Conservation (phyloP, 2,888 invertebrate species). For the Himalopsyche kuldschensis region DNA sequence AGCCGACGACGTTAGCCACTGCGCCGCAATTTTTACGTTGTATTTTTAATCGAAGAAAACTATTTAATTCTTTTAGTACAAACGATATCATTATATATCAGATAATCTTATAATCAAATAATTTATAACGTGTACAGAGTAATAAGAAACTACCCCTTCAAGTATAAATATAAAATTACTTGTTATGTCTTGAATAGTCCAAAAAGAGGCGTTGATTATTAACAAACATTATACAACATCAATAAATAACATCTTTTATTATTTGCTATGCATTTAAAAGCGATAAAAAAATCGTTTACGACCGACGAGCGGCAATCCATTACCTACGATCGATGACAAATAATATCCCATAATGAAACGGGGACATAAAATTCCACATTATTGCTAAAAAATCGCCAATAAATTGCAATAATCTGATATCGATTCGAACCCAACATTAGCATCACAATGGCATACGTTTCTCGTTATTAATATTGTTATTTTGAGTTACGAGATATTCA, state of each 20-base stretch:
- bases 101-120: no score
- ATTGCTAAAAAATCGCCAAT: background rate
- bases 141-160: no score
- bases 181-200: background rate
- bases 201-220: background rate
- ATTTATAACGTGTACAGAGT: no score
- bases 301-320: background rate
- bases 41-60: no score
- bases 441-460: background rate
- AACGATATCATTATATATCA: no score
- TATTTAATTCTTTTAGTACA: no score
- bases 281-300: background rate
- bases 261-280: background rate
- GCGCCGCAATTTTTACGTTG: no score
- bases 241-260: background rate
- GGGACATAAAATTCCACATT: background rate
- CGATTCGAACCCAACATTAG: background rate
- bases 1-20: no score
- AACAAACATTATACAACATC: background rate
- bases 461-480: background rate
- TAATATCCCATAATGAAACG: background rate
- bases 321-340: background rate
- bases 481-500: background rate
- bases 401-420: background rate
- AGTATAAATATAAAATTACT: no score